phyloP scores from a whole-genome alignment of 2,113 vertebrate genomes.

The Platysternon megacephalum region DNA sequence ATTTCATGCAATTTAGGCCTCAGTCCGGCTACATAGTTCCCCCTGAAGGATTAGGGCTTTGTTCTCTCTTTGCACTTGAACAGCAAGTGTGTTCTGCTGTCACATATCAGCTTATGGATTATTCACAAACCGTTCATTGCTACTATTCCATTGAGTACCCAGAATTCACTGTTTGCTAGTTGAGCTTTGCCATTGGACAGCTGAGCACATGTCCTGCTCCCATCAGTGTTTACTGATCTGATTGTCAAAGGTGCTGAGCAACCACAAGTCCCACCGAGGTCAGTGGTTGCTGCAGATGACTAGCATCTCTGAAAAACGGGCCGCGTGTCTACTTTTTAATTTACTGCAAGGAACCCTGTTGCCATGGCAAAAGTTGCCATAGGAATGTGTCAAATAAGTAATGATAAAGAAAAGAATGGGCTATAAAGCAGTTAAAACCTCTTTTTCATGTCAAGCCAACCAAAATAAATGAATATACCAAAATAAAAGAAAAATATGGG shows the following conservation, averaged over 20 bases:
- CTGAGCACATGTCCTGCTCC: fast-evolving
- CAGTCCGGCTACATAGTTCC: not conserved
- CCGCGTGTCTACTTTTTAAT: not conserved
- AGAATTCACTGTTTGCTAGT: not conserved
- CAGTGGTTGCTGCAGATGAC: not conserved
- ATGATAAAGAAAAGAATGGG: not conserved
- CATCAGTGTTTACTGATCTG: not conserved
- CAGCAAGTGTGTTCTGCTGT: not conserved
- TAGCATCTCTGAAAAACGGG: not conserved
- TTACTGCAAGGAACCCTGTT: not conserved
- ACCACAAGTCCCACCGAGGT: not conserved
- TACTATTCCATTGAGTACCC: fast-evolving
- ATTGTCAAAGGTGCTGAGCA: not conserved
- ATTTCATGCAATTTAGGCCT: not conserved
- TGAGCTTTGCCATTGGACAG: not conserved
- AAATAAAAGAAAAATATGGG: not conserved
- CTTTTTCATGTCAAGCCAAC: not conserved
- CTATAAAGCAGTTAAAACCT: not conserved
- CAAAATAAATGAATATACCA: not conserved
- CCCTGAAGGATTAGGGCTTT: fast-evolving
- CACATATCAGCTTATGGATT: not conserved
- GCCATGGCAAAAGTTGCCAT: not conserved
- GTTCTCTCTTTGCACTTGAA: fast-evolving
- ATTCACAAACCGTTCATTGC: not conserved
- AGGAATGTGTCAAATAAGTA: not conserved